Evolutionary conservation across 1,140 invertebrate genomes (phyloP), one percentile per base, ranked within the genome.

Genomic region (Thaumatotibia leucotreta): DNA sequence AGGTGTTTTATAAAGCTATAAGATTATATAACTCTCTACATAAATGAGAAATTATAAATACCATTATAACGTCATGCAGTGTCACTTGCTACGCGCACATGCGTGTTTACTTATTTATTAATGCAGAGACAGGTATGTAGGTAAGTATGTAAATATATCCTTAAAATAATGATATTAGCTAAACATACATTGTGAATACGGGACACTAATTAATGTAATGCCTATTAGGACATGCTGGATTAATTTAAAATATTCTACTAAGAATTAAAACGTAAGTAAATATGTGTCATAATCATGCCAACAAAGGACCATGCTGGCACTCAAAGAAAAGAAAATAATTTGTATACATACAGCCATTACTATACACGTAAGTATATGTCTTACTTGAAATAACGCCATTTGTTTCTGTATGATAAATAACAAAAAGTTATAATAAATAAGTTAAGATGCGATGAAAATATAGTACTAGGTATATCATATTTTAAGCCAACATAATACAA

Each of bases 311-410:
- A 76, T 64, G 67, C 83, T 79, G 79, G 76, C 79, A 74, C 64
- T 74, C 64, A 76, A 74, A 79, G n/a, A 69, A 67, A 71, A 79
- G 66, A 75, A 74, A 77, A 67, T 72, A 80, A 77, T 65, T 49
- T 54, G 31, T 70, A 80, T 89, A 90, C 86, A 90, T 88, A 90
- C 88, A 88, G 79, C 86, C 84, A 81, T 88, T 90, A 84, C 68
- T 78, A 83, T 79, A 88, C 77, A 84, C 84, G 85, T 86, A 88
- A 83, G 86, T 77, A 79, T 86, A 76, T 73, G 75, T 80, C 83
- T 90, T 90, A 89, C 84, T 88, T 75, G 83, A 74, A 68, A 88
- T 77, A 69, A 82, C 86, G 70, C 88, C 88, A 80, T 88, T 91
- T 67, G 79, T 61, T 82, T 88, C 88, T 91, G 88, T 85, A 75